Base-by-base conservation (phyloP, 2,113 vertebrate genomes). In the Rhinolophus ferrumequinum region DNA sequence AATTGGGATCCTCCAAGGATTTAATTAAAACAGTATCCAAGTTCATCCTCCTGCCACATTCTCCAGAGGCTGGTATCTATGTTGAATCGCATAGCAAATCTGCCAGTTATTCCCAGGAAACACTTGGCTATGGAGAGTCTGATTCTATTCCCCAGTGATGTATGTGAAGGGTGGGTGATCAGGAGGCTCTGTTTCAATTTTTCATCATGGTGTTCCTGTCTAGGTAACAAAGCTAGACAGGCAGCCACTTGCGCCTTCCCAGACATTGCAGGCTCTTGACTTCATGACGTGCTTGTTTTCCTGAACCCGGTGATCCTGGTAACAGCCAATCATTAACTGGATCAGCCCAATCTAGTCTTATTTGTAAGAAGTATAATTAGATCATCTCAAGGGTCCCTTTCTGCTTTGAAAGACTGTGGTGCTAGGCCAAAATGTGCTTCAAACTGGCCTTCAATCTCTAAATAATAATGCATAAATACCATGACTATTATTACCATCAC, bases 21-120 rank as follows among this genome's bases (percentile, higher is more conserved):
- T 97, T 92, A 97, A 98, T 97, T 98, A 98, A 94, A 86, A 70
- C 58, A 52, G 30, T 50, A 91, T 88, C 73, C 67, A 96, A 86
- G 64, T 96, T 97, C 85, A 96, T 93, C 77, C 94, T 81, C 85
- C 73, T 95, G 91, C 62, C 94, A 80, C 66, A 52, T 83, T 94
- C 95, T 92, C 95, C 81, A 93, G 97, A 80, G 96, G n/a, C 60
- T 75, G 16, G 3, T 76, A 11, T 76, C 90, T 67, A n/a, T 60
- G 50, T n/a, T 80, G 72, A 95, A 95, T 66, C 91, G 41, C 62
- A 70, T 18, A 94, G 44, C 28, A 93, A 88, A 83, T 70, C 84
- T 94, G 72, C 76, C 62, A 95, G 35, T 70, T 88, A 90, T 75
- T 95, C 81, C 85, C 93, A 95, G 77, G 77, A 79, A 92, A 94